These are phyloP conservation scores for Pipistrellus nathusii DNA, from an alignment of 2,797 vertebrate species.

Conservation along the genomic window DNA sequence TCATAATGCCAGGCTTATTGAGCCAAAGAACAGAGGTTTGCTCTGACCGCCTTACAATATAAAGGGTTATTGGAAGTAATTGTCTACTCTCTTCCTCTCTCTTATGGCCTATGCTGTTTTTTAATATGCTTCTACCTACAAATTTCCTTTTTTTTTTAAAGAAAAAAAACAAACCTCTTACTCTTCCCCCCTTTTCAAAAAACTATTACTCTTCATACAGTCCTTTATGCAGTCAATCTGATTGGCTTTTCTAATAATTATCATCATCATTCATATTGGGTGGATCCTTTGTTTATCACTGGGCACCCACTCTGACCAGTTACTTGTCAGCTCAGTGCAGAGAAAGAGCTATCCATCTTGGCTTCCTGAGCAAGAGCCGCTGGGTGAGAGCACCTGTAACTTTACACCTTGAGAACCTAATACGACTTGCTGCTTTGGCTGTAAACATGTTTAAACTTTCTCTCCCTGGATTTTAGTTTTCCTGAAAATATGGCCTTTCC, in stretches of 20 bases:
- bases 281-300: not conserved
- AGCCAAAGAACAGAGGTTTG: not conserved
- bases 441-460: not conserved
- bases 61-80: not conserved
- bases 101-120: not conserved
- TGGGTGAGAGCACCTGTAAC: not conserved
- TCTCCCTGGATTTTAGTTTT: slow-evolving; percentile 4
- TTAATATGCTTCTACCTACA: not conserved
- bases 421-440: not conserved
- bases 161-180: not conserved
- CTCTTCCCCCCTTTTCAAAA: not conserved
- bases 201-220: not conserved
- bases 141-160: not conserved
- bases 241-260: not conserved
- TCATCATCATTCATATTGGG: not conserved
- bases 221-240: not conserved
- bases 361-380: not conserved
- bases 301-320: not conserved
- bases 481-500: not conserved
- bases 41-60: not conserved
- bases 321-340: not conserved
- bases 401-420: not conserved
- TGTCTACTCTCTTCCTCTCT: not conserved
- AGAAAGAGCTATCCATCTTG: not conserved
- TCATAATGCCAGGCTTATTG: not conserved